These are phyloP conservation scores for Drosophila stalkeri DNA, from an alignment of 2,888 invertebrate species.

Conservation along the genomic window DNA sequence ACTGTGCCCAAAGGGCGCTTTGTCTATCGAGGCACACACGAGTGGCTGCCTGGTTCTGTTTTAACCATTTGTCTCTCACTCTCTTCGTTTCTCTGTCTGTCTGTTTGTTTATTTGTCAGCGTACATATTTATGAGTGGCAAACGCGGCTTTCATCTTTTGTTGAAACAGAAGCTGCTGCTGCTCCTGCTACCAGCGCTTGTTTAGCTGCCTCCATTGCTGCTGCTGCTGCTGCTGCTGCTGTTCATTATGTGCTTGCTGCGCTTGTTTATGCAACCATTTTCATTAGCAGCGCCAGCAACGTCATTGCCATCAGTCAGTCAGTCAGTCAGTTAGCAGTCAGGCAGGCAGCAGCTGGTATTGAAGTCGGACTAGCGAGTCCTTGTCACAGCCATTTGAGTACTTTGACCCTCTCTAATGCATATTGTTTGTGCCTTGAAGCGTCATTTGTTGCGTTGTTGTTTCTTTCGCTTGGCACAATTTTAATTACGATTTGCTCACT, in stretches of 20 bases:
- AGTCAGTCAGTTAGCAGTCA: conserved; percentile 1
- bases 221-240: conserved; percentile 19
- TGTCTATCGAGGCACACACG: conserved; percentile 53
- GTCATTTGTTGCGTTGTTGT: conserved; percentile 66
- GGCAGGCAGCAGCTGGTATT: conserved; percentile 10
- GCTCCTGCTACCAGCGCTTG: conserved; percentile 11
- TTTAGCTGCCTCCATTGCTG: background rate
- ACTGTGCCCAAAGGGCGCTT: conserved; percentile 38
- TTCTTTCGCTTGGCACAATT: conserved; percentile 61
- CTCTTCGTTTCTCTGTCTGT: conserved; percentile 26
- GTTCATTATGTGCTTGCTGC: conserved; percentile 61
- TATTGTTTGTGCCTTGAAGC: conserved; percentile 72
- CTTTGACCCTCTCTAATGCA: conserved; percentile 74
- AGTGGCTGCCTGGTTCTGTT: conserved; percentile 39
- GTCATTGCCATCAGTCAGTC: conserved; percentile 70
- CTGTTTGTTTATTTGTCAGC: conserved; percentile 41
- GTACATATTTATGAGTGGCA: conserved; percentile 70
- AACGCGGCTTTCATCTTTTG: conserved; percentile 74
- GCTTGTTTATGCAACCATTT: conserved; percentile 76
- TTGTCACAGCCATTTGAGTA: conserved; percentile 53
- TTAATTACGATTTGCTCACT: conserved; percentile 80
- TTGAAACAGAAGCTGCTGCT: conserved; percentile 49
- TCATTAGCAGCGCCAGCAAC: conserved; percentile 70
- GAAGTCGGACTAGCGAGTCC: conserved; percentile 21
- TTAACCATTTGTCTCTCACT: conserved; percentile 21